Evolutionary conservation across 92 coral and sea anemone genomes (phyloP).

Genomic region (Zoanthus gigantus): DNA sequence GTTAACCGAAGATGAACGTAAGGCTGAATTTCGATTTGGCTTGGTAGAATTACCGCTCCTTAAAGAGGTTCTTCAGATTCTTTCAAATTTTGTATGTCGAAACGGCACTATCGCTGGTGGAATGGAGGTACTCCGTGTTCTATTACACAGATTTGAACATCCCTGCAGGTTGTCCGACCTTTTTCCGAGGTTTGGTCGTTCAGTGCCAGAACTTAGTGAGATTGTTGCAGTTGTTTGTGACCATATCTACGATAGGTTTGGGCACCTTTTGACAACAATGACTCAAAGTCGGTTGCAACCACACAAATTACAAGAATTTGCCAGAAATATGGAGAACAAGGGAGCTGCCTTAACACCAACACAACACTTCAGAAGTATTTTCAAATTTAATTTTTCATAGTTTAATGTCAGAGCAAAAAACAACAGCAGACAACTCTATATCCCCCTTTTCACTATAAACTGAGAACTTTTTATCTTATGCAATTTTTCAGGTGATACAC

Average conservation of each 20-base stretch:
- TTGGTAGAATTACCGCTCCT: neutral
- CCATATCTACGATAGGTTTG: neutral
- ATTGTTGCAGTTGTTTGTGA: neutral
- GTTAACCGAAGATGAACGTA: neutral
- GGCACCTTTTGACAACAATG: too few species aligned
- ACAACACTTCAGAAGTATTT: too few species aligned
- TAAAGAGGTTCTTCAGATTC: neutral
- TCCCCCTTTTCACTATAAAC: slow-evolving; percentile 6
- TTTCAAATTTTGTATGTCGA: slow-evolving; percentile 15
- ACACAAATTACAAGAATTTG: too few species aligned
- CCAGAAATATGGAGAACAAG: too few species aligned
- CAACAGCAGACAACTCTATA: slow-evolving; percentile 17
- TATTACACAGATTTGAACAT: neutral
- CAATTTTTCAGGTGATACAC: slow-evolving; percentile 13
- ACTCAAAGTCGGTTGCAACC: too few species aligned
- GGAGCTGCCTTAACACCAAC: too few species aligned
- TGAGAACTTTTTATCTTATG: slow-evolving; percentile 5
- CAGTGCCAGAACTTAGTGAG: neutral
- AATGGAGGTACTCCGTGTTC: neutral
- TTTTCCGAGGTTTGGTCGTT: neutral
- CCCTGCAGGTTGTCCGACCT: neutral
- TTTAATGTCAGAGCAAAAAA: slow-evolving; percentile 8
- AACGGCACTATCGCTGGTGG: slow-evolving; percentile 23
- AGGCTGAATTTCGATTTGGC: slow-evolving; percentile 27
- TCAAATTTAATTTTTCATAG: neutral